These are phyloP conservation scores for Beroe ovata DNA, from an alignment of 37 sponge, comb jelly and placozoan genomes.

Conservation along the genomic window DNA sequence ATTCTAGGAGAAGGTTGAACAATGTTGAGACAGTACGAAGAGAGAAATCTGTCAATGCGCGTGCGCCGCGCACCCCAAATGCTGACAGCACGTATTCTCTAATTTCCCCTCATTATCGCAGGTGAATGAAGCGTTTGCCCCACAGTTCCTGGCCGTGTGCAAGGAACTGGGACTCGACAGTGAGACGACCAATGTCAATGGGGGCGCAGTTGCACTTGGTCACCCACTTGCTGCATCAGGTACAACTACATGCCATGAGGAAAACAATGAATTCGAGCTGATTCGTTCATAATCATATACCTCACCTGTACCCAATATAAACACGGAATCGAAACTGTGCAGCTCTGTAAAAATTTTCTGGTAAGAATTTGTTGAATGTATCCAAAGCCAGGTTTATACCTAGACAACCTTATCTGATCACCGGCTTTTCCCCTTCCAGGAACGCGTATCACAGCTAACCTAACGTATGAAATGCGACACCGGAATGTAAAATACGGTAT, in stretches of 20 bases:
- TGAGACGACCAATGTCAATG: constrained; percentile 83
- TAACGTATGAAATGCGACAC: constrained; percentile 86
- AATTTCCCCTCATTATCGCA: too few relatives aligned
- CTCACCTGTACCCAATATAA: too few relatives aligned
- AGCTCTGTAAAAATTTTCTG: too few relatives aligned
- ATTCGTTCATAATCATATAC: too few relatives aligned
- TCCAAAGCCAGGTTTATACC: too few relatives aligned
- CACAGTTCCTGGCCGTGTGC: constrained; percentile 88
- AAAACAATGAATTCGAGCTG: too few relatives aligned
- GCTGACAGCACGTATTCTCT: background rate
- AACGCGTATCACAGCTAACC: constrained; percentile 86
- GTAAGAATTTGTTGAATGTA: too few relatives aligned
- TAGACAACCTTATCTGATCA: background rate
- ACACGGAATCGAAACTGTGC: too few relatives aligned
- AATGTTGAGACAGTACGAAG: too few relatives aligned
- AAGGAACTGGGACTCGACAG: constrained; percentile 88
- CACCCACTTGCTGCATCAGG: constrained; percentile 81
- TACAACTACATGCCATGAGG: too few relatives aligned
- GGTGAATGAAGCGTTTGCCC: constrained; percentile 98
- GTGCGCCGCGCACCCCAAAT: background rate
- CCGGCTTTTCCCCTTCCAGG: constrained; percentile 71
- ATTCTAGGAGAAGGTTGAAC: too few relatives aligned
- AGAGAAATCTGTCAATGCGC: background rate
- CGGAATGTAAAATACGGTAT: constrained; percentile 74
- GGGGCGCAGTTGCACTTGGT: constrained; percentile 97